Conservation (phyloP, 2,888 invertebrate genomes). For the Patella ulyssiponensis region DNA sequence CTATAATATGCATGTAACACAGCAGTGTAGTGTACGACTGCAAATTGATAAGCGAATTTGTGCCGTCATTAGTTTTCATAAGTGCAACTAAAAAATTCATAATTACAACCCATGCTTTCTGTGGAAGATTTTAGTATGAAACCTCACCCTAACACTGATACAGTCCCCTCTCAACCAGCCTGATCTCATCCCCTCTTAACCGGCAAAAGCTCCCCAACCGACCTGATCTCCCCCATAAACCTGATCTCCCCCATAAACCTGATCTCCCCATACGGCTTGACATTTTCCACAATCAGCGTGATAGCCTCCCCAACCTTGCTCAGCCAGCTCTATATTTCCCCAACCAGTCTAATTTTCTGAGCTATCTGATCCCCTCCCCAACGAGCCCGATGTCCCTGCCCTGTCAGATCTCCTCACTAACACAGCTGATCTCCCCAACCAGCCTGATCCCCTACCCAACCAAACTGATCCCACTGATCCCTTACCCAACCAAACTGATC, state of each 20-base stretch:
- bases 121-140: too few species aligned
- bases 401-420: neutral
- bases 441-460: neutral
- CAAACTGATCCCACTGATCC: too few species aligned
- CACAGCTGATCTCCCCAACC: conserved; percentile 3
- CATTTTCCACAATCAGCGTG: neutral
- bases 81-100: too few species aligned
- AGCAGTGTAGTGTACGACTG: too few species aligned
- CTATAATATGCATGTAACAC: too few species aligned
- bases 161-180: neutral
- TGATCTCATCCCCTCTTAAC: conserved; percentile 7
- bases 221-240: neutral
- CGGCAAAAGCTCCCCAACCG: too few species aligned
- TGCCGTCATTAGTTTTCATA: too few species aligned
- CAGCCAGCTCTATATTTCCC: too few species aligned
- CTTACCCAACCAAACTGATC: neutral
- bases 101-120: too few species aligned
- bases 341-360: conserved; percentile 2
- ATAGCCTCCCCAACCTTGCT: conserved; percentile 28
- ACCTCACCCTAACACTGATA: neutral
- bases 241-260: conserved; percentile 6
- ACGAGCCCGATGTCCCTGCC: neutral
- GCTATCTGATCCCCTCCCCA: neutral
- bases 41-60: too few species aligned
- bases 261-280: neutral